A percentile compares a stretch with the other conserved stretches of the same genome.
Conservation (phyloP, 2,113 vertebrate genomes). For the Orthonyx spaldingii region DNA sequence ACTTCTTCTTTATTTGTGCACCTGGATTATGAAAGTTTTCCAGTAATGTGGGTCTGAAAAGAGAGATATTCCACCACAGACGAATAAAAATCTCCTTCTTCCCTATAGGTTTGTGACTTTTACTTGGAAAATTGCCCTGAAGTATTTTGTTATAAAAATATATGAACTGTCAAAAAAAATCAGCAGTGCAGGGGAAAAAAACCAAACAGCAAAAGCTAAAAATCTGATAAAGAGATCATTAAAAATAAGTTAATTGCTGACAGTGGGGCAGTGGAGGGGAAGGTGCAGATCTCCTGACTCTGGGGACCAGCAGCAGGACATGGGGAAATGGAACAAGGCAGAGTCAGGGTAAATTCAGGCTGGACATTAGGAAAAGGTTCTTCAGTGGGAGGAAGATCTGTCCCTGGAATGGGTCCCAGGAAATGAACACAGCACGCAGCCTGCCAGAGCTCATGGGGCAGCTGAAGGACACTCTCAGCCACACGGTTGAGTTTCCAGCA, state of each 20-base stretch:
- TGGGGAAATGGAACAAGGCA: not conserved
- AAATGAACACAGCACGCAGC: not conserved
- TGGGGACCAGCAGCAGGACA: not conserved
- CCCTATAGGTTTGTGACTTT: not conserved
- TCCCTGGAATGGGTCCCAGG: not conserved
- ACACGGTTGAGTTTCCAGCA: not conserved
- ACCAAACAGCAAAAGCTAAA: not conserved
- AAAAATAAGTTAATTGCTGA: not conserved
- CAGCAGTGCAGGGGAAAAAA: fast-evolving
- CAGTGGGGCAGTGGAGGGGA: not conserved
- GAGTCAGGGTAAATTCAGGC: not conserved
- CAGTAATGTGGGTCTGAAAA: not conserved
- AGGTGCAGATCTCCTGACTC: not conserved
- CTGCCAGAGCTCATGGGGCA: not conserved
- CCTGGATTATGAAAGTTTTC: not conserved
- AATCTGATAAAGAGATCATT: not conserved
- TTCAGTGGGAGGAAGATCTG: not conserved
- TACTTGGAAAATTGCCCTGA: not conserved
- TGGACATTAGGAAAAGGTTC: not conserved
- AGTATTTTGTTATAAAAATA: not conserved
- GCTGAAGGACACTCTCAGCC: not conserved
- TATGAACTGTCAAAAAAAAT: not conserved
- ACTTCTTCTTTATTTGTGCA: not conserved
- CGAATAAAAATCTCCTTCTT: not conserved
- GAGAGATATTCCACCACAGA: not conserved